phyloP scores from a whole-genome alignment of 2,797 vertebrate species.

The Clarias platycephalus region DNA sequence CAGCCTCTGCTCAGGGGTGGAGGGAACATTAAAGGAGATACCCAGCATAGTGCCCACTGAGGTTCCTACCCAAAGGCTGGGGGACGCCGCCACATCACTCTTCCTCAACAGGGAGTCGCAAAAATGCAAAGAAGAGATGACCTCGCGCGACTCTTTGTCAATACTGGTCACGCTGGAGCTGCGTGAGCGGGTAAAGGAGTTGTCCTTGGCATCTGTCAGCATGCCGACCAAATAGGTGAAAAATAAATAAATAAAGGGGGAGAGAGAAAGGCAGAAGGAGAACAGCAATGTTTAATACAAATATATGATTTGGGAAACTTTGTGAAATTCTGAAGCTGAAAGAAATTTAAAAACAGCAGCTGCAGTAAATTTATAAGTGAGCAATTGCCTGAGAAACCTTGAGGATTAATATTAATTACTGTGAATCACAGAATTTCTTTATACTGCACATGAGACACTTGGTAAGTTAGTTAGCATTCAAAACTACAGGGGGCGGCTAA shows the following conservation, averaged over 20 bases:
- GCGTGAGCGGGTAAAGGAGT: constrained; percentile 91
- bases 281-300: constrained; percentile 2
- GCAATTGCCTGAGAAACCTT: constrained; percentile 8
- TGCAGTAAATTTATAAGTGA: neutral
- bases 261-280: constrained; percentile 31
- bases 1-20: constrained; percentile 85
- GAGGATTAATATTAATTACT: constrained; percentile 14
- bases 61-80: constrained; percentile 91
- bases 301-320: constrained; percentile 2
- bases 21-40: constrained; percentile 84
- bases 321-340: constrained; percentile 14
- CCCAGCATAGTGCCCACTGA: constrained; percentile 87
- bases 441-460: constrained; percentile 18
- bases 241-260: neutral
- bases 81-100: constrained; percentile 75
- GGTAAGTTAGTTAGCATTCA: constrained; percentile 17
- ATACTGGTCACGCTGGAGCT: constrained; percentile 97
- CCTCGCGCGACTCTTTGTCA: constrained; percentile 91
- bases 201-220: constrained; percentile 86
- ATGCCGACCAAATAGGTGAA: constrained; percentile 34
- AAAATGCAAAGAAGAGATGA: constrained; percentile 91
- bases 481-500: constrained; percentile 18
- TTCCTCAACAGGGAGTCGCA: constrained; percentile 89
- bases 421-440: neutral
- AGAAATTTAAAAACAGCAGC: neutral